A percentile compares a stretch with the other conserved stretches of the same genome.
These are phyloP conservation scores for Epinephelus coioides DNA, from an alignment of 2,797 vertebrate genomes.

Conservation along the genomic window DNA sequence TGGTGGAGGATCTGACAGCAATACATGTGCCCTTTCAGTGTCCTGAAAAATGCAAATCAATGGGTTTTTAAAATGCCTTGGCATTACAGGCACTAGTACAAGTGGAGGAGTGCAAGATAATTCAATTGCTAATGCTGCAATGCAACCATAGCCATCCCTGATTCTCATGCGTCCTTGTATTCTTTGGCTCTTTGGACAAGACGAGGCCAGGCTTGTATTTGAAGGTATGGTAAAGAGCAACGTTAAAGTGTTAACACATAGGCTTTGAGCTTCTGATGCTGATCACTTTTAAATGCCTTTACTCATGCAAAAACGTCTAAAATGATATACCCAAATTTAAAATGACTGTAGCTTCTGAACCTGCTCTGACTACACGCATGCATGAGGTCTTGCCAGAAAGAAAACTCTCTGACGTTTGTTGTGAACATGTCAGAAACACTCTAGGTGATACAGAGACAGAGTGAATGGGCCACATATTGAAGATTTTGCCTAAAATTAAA, in stretches of 20 bases:
- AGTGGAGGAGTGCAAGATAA: slow-evolving; percentile 32
- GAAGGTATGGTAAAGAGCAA: slow-evolving; percentile 16
- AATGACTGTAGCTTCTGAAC: too few relatives aligned
- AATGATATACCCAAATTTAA: too few relatives aligned
- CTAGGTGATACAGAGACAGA: too few relatives aligned
- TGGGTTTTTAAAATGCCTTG: slow-evolving; percentile 16
- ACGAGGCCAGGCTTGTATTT: slow-evolving; percentile 29
- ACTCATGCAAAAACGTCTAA: too few relatives aligned
- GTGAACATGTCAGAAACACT: too few relatives aligned
- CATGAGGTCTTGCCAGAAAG: too few relatives aligned
- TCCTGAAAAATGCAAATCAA: slow-evolving; percentile 41
- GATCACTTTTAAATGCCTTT: slow-evolving; percentile 34
- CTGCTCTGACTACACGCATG: too few relatives aligned
- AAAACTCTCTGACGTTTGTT: too few relatives aligned
- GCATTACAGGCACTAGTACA: slow-evolving; percentile 41
- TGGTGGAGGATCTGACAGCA: slow-evolving; percentile 20
- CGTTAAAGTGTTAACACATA: background rate
- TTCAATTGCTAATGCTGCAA: slow-evolving; percentile 43
- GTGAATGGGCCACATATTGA: too few relatives aligned
- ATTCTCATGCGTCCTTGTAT: slow-evolving; percentile 8
- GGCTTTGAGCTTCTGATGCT: slow-evolving; percentile 9
- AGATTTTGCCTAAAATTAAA: too few relatives aligned
- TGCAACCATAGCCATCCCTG: slow-evolving; percentile 25
- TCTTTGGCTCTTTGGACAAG: slow-evolving; percentile 20
- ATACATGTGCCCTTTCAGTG: slow-evolving; percentile 44